Evolutionary conservation across 1,140 invertebrate genomes (phyloP), one percentile per base, ranked within the genome.

Genomic region (Cepaea nemoralis): DNA sequence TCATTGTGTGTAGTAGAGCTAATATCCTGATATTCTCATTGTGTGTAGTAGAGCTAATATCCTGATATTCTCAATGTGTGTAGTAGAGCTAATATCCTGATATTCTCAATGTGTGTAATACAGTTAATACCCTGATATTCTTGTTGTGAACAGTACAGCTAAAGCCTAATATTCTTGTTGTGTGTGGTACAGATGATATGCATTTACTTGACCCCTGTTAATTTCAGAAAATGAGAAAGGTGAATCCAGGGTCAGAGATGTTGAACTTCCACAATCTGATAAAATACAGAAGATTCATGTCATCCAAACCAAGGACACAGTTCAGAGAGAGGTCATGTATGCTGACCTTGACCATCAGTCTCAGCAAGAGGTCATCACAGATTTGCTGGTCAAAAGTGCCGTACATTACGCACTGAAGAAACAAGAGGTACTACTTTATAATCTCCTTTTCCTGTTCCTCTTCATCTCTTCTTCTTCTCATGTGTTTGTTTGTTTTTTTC

Each of bases 341-440:
- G 76, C 85, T 33, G 85, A 86, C 27, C 78, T 91, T 48, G 89
- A 90, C 77, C 85, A 85, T 19, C 81, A 87, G 14, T 85, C 88
- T 2, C 87, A 92, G 84, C 86, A 88, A 70, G 87, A 90, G 24
- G 90, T 91, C 10, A 85, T 92, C 35, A 90, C 90, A 22, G 91
- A 92, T 50, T 79, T 92, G n/a, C 84, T 92, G 24, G 90, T 92
- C 10, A 91, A 92, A 81, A 90, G 89, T 83, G 90, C 91, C 27
- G 90, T 92, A 22, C 89, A 88, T 79, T 90, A 90, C 83, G 91
- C 90, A 48, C 83, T 91, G 63, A 87, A 88, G 76, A 90, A 90
- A 85, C 89, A 91, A 83, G 87, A 91, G 87, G 90, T 91, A 77
- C 78, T 66, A 27, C n/a, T 66, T 66, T 66, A 12, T 66, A 10